phyloP scores from a whole-genome alignment of 2,797 vertebrate species.

The Phrynocephalus guinanensis region DNA sequence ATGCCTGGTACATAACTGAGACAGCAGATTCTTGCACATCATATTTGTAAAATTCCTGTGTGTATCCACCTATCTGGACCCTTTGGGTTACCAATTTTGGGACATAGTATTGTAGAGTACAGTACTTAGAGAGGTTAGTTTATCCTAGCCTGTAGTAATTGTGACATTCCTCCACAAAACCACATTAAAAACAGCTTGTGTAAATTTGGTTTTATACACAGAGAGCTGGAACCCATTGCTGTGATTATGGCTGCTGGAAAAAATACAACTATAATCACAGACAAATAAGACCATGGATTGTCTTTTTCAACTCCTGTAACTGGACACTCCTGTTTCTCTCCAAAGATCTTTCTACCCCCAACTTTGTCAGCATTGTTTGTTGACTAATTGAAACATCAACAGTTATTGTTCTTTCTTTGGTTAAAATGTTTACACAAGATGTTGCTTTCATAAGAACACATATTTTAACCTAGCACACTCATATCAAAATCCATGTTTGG shows the following conservation, averaged over 20 bases:
- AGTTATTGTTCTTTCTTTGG: background rate
- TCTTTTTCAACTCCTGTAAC: background rate
- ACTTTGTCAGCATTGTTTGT: background rate
- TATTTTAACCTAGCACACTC: background rate
- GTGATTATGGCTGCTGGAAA: slow-evolving; percentile 1
- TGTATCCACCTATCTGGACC: background rate
- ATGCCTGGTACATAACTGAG: background rate
- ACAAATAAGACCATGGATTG: background rate
- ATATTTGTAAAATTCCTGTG: background rate
- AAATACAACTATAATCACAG: background rate
- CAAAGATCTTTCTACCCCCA: background rate
- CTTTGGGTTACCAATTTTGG: background rate
- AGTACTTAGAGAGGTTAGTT: background rate
- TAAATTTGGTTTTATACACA: background rate
- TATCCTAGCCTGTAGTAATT: background rate
- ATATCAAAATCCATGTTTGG: background rate
- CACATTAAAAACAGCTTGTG: background rate
- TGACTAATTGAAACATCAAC: background rate
- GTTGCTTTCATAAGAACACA: background rate
- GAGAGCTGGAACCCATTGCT: background rate
- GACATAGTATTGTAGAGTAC: background rate
- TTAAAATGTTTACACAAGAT: background rate
- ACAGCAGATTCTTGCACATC: background rate
- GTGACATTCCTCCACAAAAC: background rate
- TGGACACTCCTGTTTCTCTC: background rate